Evolutionary conservation across 1,140 invertebrate species (phyloP).

Genomic region (Thaumatotibia leucotreta): DNA sequence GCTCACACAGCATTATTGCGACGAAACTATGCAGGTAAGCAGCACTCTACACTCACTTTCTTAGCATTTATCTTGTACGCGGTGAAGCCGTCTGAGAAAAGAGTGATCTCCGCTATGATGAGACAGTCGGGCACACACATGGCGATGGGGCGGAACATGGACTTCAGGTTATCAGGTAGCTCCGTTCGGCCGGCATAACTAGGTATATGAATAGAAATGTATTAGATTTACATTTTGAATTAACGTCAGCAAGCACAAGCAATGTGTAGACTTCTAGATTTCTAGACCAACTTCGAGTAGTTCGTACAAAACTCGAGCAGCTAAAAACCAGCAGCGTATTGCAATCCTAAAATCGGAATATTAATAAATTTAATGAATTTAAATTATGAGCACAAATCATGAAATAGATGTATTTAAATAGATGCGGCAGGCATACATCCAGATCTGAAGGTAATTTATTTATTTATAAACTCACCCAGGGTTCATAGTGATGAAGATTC

Average conservation of each 20-base stretch:
- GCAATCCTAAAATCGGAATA: too few species aligned
- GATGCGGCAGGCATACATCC: not conserved
- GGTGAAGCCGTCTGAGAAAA: slow-evolving; percentile 92
- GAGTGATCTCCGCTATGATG: slow-evolving; percentile 91
- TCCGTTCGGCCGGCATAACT: slow-evolving; percentile 90
- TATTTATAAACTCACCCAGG: slow-evolving; percentile 79
- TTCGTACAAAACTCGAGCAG: too few species aligned
- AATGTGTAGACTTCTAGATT: too few species aligned
- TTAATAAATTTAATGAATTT: too few species aligned
- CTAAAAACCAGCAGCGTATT: too few species aligned
- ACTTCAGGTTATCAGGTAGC: slow-evolving; percentile 94
- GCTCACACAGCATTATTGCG: too few species aligned
- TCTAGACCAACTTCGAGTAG: too few species aligned
- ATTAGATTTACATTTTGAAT: too few species aligned
- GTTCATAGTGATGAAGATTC: slow-evolving; percentile 96
- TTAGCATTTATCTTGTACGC: slow-evolving; percentile 87
- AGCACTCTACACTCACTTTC: slow-evolving; percentile 83
- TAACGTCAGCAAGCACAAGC: too few species aligned
- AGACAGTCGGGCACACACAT: slow-evolving; percentile 96
- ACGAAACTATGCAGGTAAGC: too few species aligned
- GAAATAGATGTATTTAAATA: not conserved
- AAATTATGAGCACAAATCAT: too few species aligned
- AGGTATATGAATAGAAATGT: not conserved
- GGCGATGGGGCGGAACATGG: slow-evolving; percentile 94
- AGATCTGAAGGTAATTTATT: not conserved